Evolutionary conservation across 2,113 vertebrate species (phyloP).

Genomic region (Nesogale talazaci): DNA sequence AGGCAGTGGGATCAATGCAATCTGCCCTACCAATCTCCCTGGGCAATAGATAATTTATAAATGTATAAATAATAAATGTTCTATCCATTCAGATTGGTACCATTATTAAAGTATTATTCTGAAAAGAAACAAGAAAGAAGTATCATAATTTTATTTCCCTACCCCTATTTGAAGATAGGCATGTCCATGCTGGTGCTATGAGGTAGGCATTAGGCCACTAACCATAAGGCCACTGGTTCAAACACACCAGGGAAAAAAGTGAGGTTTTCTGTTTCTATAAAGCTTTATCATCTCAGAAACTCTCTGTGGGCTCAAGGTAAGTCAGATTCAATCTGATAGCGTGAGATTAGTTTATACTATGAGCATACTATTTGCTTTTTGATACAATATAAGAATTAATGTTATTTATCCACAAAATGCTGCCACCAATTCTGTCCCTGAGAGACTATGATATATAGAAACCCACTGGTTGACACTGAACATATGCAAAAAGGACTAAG

Average conservation of each 20-base stretch:
- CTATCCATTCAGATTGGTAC: neutral
- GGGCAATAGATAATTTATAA: neutral
- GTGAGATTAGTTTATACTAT: too few species aligned
- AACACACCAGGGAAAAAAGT: too few species aligned
- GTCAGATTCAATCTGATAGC: too few species aligned
- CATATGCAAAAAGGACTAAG: neutral
- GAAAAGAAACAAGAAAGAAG: neutral
- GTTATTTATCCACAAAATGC: neutral
- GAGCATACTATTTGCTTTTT: conserved; percentile 7
- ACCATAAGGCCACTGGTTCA: too few species aligned
- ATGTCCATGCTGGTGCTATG: neutral
- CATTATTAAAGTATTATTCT: neutral
- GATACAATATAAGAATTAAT: neutral
- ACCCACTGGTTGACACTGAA: neutral
- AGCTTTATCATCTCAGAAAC: too few species aligned
- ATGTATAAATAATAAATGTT: neutral
- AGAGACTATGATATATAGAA: neutral
- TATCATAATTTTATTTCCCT: conserved; percentile 6
- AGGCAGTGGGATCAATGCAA: neutral
- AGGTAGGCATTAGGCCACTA: too few species aligned
- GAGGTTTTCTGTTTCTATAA: too few species aligned
- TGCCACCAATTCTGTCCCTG: neutral
- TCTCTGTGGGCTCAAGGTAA: too few species aligned
- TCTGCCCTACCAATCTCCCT: neutral
- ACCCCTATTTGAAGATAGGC: neutral